Percentiles rank a stretch among this genome's conserved stretches.
phyloP scores from a whole-genome alignment of 2,113 vertebrate genomes.

The Empidonax traillii region DNA sequence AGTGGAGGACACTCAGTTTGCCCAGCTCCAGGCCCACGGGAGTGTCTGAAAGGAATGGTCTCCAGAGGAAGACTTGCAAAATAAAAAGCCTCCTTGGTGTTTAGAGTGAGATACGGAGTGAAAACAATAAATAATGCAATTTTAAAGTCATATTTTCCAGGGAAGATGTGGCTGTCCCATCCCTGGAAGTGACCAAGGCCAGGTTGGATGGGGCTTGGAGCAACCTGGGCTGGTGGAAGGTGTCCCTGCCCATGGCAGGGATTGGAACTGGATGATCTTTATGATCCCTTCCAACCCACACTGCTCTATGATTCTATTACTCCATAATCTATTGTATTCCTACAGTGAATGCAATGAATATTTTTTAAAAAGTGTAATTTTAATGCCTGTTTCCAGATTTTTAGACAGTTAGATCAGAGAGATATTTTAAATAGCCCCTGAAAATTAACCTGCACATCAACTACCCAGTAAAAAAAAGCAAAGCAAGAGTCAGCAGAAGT shows the following conservation, averaged over 20 bases:
- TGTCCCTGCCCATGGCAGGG: not conserved
- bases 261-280: fast-evolving
- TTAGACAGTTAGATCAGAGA: not conserved
- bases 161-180: not conserved
- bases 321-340: not conserved
- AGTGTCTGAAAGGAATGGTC: not conserved
- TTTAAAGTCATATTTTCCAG: not conserved
- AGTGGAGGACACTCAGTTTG: not conserved
- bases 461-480: not conserved
- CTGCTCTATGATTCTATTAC: not conserved
- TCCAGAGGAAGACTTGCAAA: not conserved
- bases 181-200: fast-evolving
- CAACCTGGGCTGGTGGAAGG: not conserved
- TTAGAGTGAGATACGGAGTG: not conserved
- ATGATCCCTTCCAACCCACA: not conserved
- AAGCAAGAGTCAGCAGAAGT: slow-evolving; percentile 32
- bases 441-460: slow-evolving; percentile 40
- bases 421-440: not conserved
- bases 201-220: not conserved
- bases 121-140: not conserved
- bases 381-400: not conserved
- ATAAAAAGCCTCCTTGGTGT: not conserved
- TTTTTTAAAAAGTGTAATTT: not conserved
- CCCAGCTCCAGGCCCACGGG: not conserved
- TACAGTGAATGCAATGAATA: not conserved